Percentiles rank a stretch among this genome's conserved stretches.
Evolutionary conservation across 92 coral and sea anemone genomes (phyloP).

Genomic region (Parazoanthus swiftii): DNA sequence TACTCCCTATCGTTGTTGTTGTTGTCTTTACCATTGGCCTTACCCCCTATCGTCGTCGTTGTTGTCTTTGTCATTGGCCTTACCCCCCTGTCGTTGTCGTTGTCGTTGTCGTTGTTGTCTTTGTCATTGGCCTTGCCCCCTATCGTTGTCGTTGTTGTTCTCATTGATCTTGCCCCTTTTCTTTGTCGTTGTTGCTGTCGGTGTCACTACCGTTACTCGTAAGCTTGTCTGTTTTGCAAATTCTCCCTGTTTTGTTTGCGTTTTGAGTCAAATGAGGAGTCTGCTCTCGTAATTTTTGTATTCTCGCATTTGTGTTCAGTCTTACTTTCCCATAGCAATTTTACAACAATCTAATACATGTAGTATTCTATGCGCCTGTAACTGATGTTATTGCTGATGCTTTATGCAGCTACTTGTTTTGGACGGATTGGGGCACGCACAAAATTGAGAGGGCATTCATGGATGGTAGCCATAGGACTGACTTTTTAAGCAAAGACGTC

Average conservation of each 20-base stretch:
- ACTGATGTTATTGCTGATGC: neutral
- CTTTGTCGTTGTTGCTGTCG: too few relatives aligned
- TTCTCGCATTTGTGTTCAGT: neutral
- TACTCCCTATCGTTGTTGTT: too few relatives aligned
- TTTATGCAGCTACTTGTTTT: constrained; percentile 75
- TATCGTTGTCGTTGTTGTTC: too few relatives aligned
- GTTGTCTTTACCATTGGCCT: too few relatives aligned
- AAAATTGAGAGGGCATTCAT: constrained; percentile 84
- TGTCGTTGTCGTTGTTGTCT: too few relatives aligned
- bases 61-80: too few relatives aligned
- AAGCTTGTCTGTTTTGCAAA: neutral
- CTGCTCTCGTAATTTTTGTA: neutral
- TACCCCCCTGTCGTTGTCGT: too few relatives aligned
- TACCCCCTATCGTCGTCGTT: too few relatives aligned
- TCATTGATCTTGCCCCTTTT: too few relatives aligned
- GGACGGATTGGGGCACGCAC: constrained; percentile 94
- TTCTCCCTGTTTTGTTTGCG: neutral
- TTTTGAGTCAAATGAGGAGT: neutral
- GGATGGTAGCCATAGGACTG: constrained; percentile 79
- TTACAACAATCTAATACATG: neutral
- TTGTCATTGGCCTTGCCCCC: too few relatives aligned
- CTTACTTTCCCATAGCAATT: neutral
- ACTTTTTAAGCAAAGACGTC: constrained; percentile 48
- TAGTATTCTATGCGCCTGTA: neutral
- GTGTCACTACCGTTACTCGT: too few relatives aligned